Evolutionary conservation across 2,888 invertebrate genomes (phyloP), one percentile per base, ranked within the genome.

Genomic region (Muscina levida): DNA sequence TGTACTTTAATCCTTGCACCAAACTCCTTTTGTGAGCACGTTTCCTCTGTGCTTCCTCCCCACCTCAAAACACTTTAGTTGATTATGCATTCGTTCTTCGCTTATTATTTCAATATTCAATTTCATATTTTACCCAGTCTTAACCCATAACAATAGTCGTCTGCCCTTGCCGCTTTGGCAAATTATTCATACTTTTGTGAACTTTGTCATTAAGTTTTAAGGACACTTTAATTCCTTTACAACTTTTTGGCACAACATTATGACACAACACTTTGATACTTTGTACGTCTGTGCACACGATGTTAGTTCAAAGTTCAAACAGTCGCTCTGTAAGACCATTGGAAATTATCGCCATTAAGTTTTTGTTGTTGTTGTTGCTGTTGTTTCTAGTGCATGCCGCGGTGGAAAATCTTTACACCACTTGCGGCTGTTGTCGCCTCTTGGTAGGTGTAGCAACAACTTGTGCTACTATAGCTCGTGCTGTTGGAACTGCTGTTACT

Each of bases 271-370:
- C 59, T 39, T n/a, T 31, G 8, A 8, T 31, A 31, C 31, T 31
- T 31, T 31, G 31, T 31, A 31, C 8, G 31, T 3, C 31, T 31
- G 4, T 2, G 42, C 31, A 51, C 70, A 53, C 11, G 24, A 48
- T 74, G 39, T 74, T 57, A 68, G 74, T 68, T 77, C 56, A 81
- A 77, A 81, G 81, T 81, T 81, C 68, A 75, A 75, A 80, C n/a
- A 8, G 3, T 31, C 67, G 37, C 53, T 31, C 48, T 31, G 31
- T 81, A 68, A 31, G 8, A 72, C 77, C 68, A 62, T 70, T 62
- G 39, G 62, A 62, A 62, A 62, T 62, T 62, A 62, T 62, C 62
- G 42, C 42, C 62, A 22, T 42, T 42, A n/a, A n/a, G n/a, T n/a
- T n/a, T 37, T 31, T 22, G 22, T 62, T 62, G 19, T 37, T 59